Conservation (phyloP, 2,797 vertebrate species). For the Takifugu ocellatus region DNA sequence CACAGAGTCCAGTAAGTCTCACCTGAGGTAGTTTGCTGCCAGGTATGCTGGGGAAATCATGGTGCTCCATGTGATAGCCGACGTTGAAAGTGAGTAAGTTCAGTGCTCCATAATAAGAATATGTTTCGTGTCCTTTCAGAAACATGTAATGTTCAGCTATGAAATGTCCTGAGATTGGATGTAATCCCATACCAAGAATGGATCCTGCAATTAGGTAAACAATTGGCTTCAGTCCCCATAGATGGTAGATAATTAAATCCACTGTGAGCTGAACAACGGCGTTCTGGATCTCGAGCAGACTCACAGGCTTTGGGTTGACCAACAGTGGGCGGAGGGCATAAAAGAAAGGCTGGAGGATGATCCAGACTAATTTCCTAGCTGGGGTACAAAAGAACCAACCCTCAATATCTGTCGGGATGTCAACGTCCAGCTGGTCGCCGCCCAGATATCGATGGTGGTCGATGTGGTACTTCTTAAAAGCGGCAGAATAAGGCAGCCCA, state of each 20-base stretch:
- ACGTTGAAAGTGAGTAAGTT: conserved; percentile 96
- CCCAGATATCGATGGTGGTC: conserved; percentile 98
- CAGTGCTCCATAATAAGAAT: conserved; percentile 94
- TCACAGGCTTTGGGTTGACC: conserved; percentile 89
- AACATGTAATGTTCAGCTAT: conserved; percentile 99
- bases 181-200: conserved; percentile 89
- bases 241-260: conserved; percentile 78
- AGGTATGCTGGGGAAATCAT: conserved; percentile 97
- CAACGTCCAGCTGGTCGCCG: conserved; percentile 87
- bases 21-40: conserved; percentile 92
- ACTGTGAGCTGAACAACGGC: conserved; percentile 78
- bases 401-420: conserved; percentile 89
- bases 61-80: conserved; percentile 97
- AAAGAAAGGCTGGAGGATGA: conserved; percentile 88
- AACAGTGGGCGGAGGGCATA: conserved; percentile 87
- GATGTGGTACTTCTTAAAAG: conserved; percentile 98
- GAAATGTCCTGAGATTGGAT: conserved; percentile 97
- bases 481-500: conserved; percentile 89
- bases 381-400: conserved; percentile 96
- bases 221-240: conserved; percentile 90
- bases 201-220: conserved; percentile 89
- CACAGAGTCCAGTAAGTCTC: conserved; percentile 17
- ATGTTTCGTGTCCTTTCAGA: conserved; percentile 92
- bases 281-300: conserved; percentile 86
- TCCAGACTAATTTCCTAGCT: conserved; percentile 88